Evolutionary conservation across 2,888 invertebrate species (phyloP), one percentile per base, ranked within the genome.

Genomic region (Euclidia mi): DNA sequence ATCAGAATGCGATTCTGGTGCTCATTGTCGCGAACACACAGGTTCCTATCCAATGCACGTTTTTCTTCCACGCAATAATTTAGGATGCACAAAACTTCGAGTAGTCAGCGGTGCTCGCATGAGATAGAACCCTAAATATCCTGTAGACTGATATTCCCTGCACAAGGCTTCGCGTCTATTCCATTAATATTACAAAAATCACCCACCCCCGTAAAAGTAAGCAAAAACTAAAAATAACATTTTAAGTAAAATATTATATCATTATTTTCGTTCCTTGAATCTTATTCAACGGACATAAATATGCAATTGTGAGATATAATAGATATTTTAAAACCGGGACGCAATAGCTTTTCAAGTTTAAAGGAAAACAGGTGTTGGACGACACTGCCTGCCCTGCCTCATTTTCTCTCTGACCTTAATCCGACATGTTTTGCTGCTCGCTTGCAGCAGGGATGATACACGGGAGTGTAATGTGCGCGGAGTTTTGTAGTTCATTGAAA

Each of bases 401-500:
- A 88, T 89, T 89, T 88, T 90, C 79, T 81, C 65, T 79, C 69
- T 86, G 88, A 87, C 88, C 88, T 88, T 89, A 88, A 89, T 89
- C 82, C 64, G 76, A 71, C 75, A 77, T 80, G 88, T 87, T 88
- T 86, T 84, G 79, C 76, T 78, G 80, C 78, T 81, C 76, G 79
- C 79, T 84, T 85, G 81, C 82, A 82, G 75, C 53, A 10, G 31
- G 56, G 67, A 29, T 50, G 62, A 80, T 56, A 81, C 65, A 86
- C 76, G 66, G 48, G 10, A 12, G 11, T 12, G 12, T 25, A 20
- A 7, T 17, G 1, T 17, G 18, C 15, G 10, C 6, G 3, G 0
- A 4, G 1, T 2, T 35, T 35, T 35, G 3, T 4, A 14, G 6
- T 11, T 3, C 9, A 12, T 2, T 14, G 14, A 25, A 41, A 3